Percentiles rank a stretch among this genome's conserved stretches.
Evolutionary conservation across 2,113 vertebrate genomes (phyloP).

Genomic region (Pangasianodon gigas): DNA sequence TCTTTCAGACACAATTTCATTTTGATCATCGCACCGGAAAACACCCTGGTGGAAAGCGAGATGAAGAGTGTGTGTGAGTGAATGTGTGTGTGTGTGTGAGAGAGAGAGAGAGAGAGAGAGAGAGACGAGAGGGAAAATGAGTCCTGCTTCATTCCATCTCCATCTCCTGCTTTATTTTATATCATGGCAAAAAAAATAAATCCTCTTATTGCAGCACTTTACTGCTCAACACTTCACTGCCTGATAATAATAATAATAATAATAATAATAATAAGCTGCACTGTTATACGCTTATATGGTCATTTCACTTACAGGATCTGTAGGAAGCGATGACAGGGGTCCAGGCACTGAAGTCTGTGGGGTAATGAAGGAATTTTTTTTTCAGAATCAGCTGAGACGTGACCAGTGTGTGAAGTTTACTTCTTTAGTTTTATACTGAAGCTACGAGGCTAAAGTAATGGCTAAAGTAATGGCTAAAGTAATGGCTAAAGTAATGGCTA

Average conservation of each 20-base stretch:
- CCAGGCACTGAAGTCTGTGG: background rate
- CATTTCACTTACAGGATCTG: background rate
- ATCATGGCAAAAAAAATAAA: background rate
- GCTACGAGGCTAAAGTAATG: background rate
- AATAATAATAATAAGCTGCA: background rate
- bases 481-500: background rate
- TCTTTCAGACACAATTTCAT: constrained; percentile 39
- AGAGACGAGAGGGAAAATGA: background rate
- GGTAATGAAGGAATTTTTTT: too few species aligned
- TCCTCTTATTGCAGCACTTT: background rate
- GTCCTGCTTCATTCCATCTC: background rate
- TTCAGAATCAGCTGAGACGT: background rate
- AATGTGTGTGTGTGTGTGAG: background rate
- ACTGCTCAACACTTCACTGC: background rate
- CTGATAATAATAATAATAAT: background rate
- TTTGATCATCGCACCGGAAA: constrained; percentile 40
- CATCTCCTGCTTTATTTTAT: background rate
- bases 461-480: too few species aligned
- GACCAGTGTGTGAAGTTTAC: background rate
- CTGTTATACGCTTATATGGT: background rate
- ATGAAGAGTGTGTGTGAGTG: constrained; percentile 6
- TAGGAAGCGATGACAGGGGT: background rate
- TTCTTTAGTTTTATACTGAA: background rate
- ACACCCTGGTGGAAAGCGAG: constrained; percentile 29
- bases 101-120: background rate